These are phyloP conservation scores for Orbicella faveolata DNA, from an alignment of 64 coral and sea anemone genomes.

Conservation along the genomic window DNA sequence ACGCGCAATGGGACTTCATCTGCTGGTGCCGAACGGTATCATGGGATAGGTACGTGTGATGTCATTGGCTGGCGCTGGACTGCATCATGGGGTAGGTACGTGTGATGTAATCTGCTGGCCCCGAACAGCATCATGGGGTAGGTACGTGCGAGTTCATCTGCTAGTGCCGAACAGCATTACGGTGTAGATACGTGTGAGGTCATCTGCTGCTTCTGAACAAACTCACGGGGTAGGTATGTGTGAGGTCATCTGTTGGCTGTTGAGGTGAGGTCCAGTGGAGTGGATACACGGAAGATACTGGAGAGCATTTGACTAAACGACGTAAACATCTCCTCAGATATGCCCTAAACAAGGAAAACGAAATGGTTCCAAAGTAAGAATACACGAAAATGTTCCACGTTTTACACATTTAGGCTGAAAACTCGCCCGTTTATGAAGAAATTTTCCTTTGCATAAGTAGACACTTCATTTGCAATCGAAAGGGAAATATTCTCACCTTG, in stretches of 20 bases:
- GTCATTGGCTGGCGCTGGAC: not conserved
- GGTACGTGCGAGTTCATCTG: not conserved
- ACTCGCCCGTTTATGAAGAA: too few relatives aligned
- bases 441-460: not conserved
- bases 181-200: not conserved
- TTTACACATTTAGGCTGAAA: not conserved
- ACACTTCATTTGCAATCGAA: not conserved
- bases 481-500: conserved; percentile 34
- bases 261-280: conserved; percentile 80
- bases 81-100: not conserved
- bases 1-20: too few relatives aligned
- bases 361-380: not conserved
- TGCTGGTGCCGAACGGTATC: too few relatives aligned
- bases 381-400: not conserved
- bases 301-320: conserved; percentile 82
- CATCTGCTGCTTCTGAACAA: not conserved
- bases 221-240: not conserved
- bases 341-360: conserved; percentile 43
- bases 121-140: not conserved
- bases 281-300: conserved; percentile 89
- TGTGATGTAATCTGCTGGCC: not conserved
- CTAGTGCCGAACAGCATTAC: not conserved
- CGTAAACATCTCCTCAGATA: conserved; percentile 95
- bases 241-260: conserved; percentile 23
- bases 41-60: too few relatives aligned